Conservation (phyloP, 2,888 invertebrate species). For the Ectropis crepuscularia region DNA sequence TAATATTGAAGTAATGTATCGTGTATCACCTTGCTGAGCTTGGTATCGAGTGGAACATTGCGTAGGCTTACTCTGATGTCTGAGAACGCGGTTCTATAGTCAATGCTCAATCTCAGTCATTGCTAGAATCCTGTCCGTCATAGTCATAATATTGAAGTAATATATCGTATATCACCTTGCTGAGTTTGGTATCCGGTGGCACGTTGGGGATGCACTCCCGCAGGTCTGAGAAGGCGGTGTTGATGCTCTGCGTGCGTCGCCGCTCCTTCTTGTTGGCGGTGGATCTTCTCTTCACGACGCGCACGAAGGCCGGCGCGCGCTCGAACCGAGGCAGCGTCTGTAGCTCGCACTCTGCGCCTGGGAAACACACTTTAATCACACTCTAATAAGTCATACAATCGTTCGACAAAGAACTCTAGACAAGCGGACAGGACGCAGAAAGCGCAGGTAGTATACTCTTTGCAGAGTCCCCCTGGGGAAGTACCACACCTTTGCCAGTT, state of each 20-base stretch:
- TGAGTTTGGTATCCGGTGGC: constrained; percentile 97
- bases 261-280: constrained; percentile 98
- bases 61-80: too few relatives aligned
- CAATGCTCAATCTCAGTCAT: not conserved
- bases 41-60: too few relatives aligned
- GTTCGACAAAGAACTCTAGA: too few relatives aligned
- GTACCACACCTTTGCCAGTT: too few relatives aligned
- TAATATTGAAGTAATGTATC: not conserved
- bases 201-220: constrained; percentile 98
- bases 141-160: not conserved
- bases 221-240: constrained; percentile 96
- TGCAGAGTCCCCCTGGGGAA: too few relatives aligned
- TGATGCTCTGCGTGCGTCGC: constrained; percentile 96
- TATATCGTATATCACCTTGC: constrained; percentile 76
- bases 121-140: not conserved
- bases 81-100: too few relatives aligned
- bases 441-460: too few relatives aligned
- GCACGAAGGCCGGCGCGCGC: constrained; percentile 70
- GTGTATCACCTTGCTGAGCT: too few relatives aligned
- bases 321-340: constrained; percentile 71
- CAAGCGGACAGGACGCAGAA: too few relatives aligned
- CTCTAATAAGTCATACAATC: too few relatives aligned
- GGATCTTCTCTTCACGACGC: constrained; percentile 90
- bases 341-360: constrained; percentile 72
- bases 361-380: not conserved